These are phyloP conservation scores for Ochlodes sylvanus DNA, from an alignment of 2,888 invertebrate species.

Conservation along the genomic window DNA sequence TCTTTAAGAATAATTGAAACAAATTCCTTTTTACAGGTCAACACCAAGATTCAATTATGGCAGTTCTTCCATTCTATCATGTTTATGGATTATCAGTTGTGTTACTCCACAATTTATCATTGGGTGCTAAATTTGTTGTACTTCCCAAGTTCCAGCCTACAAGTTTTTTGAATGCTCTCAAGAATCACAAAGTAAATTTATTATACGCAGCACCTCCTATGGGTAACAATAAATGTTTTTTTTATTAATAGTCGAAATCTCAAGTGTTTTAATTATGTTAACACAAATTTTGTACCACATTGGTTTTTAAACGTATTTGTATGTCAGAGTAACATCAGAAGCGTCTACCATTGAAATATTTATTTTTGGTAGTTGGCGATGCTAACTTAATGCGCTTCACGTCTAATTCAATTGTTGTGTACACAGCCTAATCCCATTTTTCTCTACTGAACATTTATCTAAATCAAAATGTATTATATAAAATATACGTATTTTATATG, in stretches of 20 bases:
- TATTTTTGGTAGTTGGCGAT: no score
- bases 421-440: no score
- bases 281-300: background rate
- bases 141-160: slow-evolving; percentile 20
- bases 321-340: no score
- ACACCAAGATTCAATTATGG: slow-evolving; percentile 26
- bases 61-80: slow-evolving; percentile 18
- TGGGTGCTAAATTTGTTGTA: slow-evolving; percentile 18
- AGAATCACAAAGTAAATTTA: slow-evolving; percentile 11
- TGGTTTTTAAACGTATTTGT: no score
- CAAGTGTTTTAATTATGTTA: no score
- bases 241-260: background rate
- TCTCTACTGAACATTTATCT: no score
- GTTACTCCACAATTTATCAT: slow-evolving; percentile 6
- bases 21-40: slow-evolving; percentile 1
- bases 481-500: no score
- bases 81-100: slow-evolving; percentile 16
- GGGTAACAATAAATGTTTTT: background rate
- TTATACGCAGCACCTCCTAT: slow-evolving; percentile 16
- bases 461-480: no score
- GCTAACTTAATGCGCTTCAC: no score
- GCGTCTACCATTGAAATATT: no score
- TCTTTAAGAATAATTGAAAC: background rate
- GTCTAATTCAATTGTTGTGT: no score
- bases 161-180: slow-evolving; percentile 9